Conservation (phyloP, 2,113 vertebrate genomes). For the Capreolus pygargus region DNA sequence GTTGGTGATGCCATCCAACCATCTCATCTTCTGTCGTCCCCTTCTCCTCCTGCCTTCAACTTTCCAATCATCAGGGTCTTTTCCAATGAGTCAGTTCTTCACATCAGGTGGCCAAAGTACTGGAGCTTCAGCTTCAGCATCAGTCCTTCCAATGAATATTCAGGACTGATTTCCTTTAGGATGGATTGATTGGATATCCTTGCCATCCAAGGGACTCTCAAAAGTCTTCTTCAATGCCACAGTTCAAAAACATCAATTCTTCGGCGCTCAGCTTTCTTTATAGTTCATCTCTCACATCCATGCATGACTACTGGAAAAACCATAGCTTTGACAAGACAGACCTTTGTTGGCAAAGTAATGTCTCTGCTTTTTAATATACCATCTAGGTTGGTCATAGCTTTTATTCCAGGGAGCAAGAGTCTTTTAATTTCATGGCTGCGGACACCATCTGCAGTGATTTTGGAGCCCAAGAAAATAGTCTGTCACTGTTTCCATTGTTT, state of each 20-base stretch:
- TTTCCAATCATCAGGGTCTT: not conserved
- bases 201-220: not conserved
- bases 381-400: not conserved
- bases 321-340: not conserved
- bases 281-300: not conserved
- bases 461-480: not conserved
- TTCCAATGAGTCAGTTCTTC: not conserved
- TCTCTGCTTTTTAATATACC: not conserved
- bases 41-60: not conserved
- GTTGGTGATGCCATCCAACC: not conserved
- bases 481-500: not conserved
- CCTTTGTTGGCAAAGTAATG: not conserved
- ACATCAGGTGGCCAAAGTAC: not conserved
- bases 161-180: not conserved
- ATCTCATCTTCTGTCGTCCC: not conserved
- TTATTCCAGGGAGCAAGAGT: not conserved
- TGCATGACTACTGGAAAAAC: not conserved
- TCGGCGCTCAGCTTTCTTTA: accelerated
- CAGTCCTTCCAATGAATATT: not conserved
- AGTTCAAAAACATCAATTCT: not conserved
- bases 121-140: not conserved
- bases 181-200: not conserved
- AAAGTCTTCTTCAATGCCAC: not conserved
- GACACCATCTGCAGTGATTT: not conserved
- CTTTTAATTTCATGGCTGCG: not conserved